phyloP scores from a whole-genome alignment of 2,113 vertebrate species.

The Protobothrops mucrosquamatus region DNA sequence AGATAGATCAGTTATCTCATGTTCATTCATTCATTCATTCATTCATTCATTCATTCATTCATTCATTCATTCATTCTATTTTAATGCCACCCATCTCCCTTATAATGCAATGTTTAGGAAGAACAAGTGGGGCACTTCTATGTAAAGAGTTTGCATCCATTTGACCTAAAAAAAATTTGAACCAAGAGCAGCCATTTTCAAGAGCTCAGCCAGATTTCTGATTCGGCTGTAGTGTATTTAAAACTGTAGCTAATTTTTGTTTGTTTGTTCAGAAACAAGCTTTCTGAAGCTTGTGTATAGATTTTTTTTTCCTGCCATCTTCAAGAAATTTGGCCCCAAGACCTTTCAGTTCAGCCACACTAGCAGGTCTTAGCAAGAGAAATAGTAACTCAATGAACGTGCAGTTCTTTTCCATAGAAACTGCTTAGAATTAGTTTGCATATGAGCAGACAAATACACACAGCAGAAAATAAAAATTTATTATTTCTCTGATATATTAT shows the following conservation, averaged over 20 bases:
- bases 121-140: not conserved
- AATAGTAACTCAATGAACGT: not conserved
- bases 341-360: not conserved
- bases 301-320: not conserved
- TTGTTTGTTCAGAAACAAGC: not conserved
- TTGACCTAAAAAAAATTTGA: not conserved
- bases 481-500: not conserved
- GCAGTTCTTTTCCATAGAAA: not conserved
- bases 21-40: too few species aligned
- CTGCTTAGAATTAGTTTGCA: not conserved
- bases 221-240: not conserved
- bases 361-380: not conserved
- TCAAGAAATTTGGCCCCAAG: not conserved
- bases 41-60: too few species aligned
- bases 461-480: not conserved
- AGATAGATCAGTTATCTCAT: not conserved
- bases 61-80: too few species aligned
- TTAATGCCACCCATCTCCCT: too few species aligned
- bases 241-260: not conserved
- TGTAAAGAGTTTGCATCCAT: not conserved
- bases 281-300: not conserved
- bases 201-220: not conserved
- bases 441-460: not conserved
- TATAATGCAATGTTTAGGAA: not conserved
- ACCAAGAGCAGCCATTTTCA: not conserved